Conservation (phyloP, 2,888 invertebrate species). For the Amblyjoppa proteus region DNA sequence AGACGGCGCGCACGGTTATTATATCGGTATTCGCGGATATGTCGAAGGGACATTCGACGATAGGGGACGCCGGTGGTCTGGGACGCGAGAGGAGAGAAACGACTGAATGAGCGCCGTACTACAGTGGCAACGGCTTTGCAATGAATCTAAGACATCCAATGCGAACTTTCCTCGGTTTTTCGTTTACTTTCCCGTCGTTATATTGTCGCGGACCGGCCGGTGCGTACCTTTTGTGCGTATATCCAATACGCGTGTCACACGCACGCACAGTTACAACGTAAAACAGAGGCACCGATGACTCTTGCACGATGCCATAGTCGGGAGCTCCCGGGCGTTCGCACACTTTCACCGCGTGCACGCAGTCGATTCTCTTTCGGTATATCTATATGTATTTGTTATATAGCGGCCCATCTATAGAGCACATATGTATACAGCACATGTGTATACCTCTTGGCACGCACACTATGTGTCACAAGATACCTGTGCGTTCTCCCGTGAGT, state of each 20-base stretch:
- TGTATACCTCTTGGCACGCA: not conserved
- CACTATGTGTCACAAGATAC: not conserved
- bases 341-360: conserved; percentile 79
- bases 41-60: conserved; percentile 9
- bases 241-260: conserved; percentile 35
- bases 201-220: conserved; percentile 66
- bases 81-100: not conserved
- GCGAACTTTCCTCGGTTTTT: conserved; percentile 67
- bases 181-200: conserved; percentile 78
- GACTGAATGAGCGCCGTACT: conserved; percentile 18
- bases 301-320: conserved; percentile 69
- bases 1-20: conserved; percentile 52
- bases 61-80: not conserved
- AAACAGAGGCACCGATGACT: conserved; percentile 33
- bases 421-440: not conserved
- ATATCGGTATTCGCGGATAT: conserved; percentile 54
- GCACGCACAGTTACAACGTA: not conserved
- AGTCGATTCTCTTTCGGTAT: conserved; percentile 68
- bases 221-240: not conserved
- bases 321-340: conserved; percentile 76
- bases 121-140: not conserved
- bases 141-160: conserved; percentile 30
- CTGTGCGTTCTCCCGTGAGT: conserved; percentile 19
- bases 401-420: not conserved
- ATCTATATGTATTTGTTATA: not conserved